A percentile compares a stretch with the other conserved stretches of the same genome.
phyloP scores from a whole-genome alignment of 2,113 vertebrate genomes.

The Eolophus roseicapilla region DNA sequence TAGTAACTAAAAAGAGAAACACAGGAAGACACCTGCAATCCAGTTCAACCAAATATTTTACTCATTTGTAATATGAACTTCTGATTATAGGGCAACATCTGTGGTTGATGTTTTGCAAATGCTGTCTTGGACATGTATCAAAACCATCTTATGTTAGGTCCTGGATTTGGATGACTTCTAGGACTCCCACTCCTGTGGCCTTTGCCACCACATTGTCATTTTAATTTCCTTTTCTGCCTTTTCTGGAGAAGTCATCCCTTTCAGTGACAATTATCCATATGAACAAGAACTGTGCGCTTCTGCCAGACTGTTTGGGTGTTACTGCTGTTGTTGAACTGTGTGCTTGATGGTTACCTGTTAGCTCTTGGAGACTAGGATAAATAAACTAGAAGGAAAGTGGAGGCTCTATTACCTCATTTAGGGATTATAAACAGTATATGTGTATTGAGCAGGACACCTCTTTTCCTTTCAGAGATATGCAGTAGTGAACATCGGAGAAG shows the following conservation, averaged over 20 bases:
- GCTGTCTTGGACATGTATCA: background rate
- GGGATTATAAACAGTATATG: rapidly evolving
- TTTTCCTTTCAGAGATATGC: background rate
- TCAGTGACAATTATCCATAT: background rate
- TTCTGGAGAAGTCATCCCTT: background rate
- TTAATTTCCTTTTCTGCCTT: background rate
- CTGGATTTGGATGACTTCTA: background rate
- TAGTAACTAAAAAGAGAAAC: constrained; percentile 14
- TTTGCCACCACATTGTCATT: background rate
- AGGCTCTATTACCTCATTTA: background rate
- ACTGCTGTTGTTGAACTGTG: background rate
- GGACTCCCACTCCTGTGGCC: background rate
- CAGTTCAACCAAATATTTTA: background rate
- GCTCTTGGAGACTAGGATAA: background rate
- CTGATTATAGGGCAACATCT: background rate
- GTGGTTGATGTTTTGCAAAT: background rate
- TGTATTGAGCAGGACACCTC: background rate
- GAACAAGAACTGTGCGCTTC: background rate
- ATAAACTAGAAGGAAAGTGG: background rate
- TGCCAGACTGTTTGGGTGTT: background rate
- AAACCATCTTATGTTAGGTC: background rate
- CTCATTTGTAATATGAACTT: background rate
- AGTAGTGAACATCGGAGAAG: background rate
- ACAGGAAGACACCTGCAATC: background rate
- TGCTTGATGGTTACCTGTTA: background rate